Percentiles rank a stretch among this genome's conserved stretches.
phyloP scores from a whole-genome alignment of 2,888 invertebrate genomes.

The Eristalis intricaria region DNA sequence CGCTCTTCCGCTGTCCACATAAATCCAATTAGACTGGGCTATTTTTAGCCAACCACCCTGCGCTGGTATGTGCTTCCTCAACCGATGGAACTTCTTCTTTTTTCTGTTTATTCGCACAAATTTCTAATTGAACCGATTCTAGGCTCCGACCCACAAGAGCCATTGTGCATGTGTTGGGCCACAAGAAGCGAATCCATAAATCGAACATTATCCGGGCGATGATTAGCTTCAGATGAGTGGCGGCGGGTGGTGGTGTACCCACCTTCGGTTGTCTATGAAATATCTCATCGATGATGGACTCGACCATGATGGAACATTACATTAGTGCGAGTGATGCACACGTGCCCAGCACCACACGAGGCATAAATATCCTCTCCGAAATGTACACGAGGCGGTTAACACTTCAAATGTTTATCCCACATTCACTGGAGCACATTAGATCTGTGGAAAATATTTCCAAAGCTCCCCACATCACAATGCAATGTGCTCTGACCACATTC shows the following conservation, averaged over 20 bases:
- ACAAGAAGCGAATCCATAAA: neutral
- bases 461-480: neutral
- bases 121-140: neutral
- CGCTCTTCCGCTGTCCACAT: neutral
- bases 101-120: constrained; percentile 9
- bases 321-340: neutral
- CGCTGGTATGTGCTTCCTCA: neutral
- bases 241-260: neutral
- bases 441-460: neutral
- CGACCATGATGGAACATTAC: neutral
- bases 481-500: neutral
- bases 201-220: neutral
- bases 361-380: too few relatives aligned
- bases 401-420: neutral
- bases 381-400: neutral
- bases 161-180: neutral
- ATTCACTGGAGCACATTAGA: neutral
- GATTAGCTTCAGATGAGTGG: neutral
- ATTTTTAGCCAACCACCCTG: constrained; percentile 1
- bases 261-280: neutral
- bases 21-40: constrained; percentile 4
- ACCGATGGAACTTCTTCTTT: neutral
- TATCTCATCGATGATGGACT: neutral
- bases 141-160: too few relatives aligned
- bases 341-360: neutral